phyloP scores from a whole-genome alignment of 37 sponge, comb jelly and placozoan species.

The Petrosia ficiformis region DNA sequence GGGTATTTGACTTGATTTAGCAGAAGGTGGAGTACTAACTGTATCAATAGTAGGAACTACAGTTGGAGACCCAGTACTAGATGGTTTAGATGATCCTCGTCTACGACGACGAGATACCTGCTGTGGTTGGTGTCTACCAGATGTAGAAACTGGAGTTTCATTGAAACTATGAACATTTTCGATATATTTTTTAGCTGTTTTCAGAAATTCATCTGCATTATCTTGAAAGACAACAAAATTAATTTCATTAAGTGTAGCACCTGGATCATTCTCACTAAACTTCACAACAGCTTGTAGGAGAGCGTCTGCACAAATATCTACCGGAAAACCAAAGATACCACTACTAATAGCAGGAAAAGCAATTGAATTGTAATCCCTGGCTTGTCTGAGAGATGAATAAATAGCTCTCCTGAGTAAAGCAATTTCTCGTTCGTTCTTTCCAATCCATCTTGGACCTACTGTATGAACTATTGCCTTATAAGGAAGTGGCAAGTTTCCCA shows the following conservation, averaged over 20 bases:
- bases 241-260: constrained; percentile 14
- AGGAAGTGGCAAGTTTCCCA: constrained; percentile 35
- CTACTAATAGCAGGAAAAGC: constrained; percentile 68
- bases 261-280: constrained; percentile 15
- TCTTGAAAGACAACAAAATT: constrained; percentile 26
- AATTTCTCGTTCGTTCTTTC: constrained; percentile 9
- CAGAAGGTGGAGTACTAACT: not conserved
- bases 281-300: constrained; percentile 21
- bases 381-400: constrained; percentile 3
- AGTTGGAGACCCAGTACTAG: too few species aligned
- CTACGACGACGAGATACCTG: too few species aligned
- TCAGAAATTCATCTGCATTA: constrained; percentile 6
- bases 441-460: constrained; percentile 53
- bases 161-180: too few species aligned
- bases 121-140: too few species aligned
- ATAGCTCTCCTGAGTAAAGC: constrained; percentile 22
- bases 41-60: too few species aligned
- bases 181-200: constrained; percentile 7
- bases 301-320: constrained; percentile 33
- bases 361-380: constrained; percentile 29
- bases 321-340: constrained; percentile 64
- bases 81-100: too few species aligned
- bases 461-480: constrained; percentile 67
- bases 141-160: too few species aligned
- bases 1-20: too few species aligned